Conservation (phyloP, 1,140 invertebrate species). For the Druon quercuslanigerum region DNA sequence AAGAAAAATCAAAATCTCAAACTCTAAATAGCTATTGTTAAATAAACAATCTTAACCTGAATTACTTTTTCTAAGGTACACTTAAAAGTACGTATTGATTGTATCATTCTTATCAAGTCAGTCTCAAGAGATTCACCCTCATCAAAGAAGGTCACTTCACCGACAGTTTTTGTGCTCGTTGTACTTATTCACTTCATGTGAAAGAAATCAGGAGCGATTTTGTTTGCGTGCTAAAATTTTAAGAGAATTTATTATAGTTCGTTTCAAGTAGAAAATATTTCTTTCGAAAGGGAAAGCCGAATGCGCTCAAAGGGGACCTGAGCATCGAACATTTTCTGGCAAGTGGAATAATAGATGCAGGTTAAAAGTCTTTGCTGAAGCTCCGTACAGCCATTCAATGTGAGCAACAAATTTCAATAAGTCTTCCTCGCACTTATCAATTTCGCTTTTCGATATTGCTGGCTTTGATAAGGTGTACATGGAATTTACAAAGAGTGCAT, state of each 20-base stretch:
- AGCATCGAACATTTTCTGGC: conserved; percentile 38
- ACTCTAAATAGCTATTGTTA: no score
- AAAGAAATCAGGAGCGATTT: no score
- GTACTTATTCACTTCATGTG: no score
- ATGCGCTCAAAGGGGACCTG: conserved; percentile 45
- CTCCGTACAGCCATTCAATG: conserved; percentile 46
- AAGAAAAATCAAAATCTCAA: no score
- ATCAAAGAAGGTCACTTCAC: conserved; percentile 32
- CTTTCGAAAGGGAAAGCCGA: conserved; percentile 48
- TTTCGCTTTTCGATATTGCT: conserved; percentile 39
- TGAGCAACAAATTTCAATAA: conserved; percentile 43
- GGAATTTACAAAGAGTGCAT: conserved; percentile 39
- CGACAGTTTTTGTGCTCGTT: conserved; percentile 8
- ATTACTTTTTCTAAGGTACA: no score
- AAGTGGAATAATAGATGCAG: conserved; percentile 41
- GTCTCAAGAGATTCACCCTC: conserved; percentile 1
- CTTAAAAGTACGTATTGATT: conserved; percentile 27
- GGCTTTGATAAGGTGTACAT: conserved; percentile 38
- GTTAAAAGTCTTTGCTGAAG: conserved; percentile 43
- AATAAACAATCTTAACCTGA: no score
- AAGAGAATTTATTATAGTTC: conserved; percentile 33
- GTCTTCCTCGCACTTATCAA: conserved; percentile 42
- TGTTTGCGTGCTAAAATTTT: background rate
- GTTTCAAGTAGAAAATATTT: conserved; percentile 42
- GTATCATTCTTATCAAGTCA: background rate